Evolutionary conservation across 2,888 invertebrate species (phyloP), one percentile per base, ranked within the genome.

Genomic region (Cheilosia variabilis): DNA sequence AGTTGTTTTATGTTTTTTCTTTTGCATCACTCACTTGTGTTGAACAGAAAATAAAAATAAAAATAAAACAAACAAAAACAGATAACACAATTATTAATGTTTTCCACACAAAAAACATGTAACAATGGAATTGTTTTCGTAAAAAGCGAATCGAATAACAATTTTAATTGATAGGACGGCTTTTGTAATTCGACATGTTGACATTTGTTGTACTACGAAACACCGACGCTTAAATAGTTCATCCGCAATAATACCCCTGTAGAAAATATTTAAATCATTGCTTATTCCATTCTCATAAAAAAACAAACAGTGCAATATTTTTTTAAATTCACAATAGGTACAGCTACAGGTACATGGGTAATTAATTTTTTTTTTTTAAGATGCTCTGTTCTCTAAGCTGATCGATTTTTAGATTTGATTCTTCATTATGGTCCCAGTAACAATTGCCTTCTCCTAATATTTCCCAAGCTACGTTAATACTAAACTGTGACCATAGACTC

Each of bases 21-120:
- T 69, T 76, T 82, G 73, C 87, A 88, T 89, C 88, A 88, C 88
- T 88, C 88, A 55, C 41, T 75, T 82, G 89, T 87, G 88, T 88
- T 82, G 71, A 31, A 81, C 47, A 79, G 87, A 87, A 87, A 58
- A 69, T 72, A 13, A 41, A n/a, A 60, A 71, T 76, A 73, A 53
- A 41, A 87, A 53, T 37, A 24, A 27, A 6, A 22, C 10, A 50
- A 41, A 47, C 75, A 88, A 50, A 50, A 50, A 45, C 45, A 45
- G 2, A 50, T 24, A 52, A 52, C 52, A 52, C 22, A 52, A 87
- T 87, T 31, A 87, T 87, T 31, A 31, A 63, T 17, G 63, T 65
- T 65, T 65, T 65, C 10, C 37, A 52, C 1, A 65, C 65, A 65
- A 22, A 65, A 65, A 22, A 15, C n/a, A n/a, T 52, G 22, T 50